Conservation (phyloP, 1,140 invertebrate genomes). For the Euschistus heros region DNA sequence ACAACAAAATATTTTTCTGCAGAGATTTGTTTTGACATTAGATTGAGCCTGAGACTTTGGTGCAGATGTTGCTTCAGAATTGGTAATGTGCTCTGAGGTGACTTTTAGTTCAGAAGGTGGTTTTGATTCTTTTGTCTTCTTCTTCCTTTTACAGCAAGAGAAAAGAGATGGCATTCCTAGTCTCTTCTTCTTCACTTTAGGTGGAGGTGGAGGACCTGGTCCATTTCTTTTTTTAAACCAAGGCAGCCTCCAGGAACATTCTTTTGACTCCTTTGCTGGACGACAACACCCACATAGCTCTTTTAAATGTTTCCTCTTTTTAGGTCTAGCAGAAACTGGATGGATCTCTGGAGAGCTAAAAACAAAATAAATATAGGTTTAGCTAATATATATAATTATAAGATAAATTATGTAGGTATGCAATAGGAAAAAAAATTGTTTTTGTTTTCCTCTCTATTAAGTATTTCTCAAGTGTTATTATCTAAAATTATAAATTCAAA, state of each 20-base stretch:
- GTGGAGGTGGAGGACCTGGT: not conserved
- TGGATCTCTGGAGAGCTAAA: constrained; percentile 17
- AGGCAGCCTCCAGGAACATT: not conserved
- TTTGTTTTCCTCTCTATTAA: not conserved
- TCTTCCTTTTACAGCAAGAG: not conserved
- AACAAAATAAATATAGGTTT: not conserved
- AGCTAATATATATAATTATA: not conserved
- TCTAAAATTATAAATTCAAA: no score
- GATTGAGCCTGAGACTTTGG: no score
- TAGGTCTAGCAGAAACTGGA: constrained; percentile 10
- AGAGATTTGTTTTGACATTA: not conserved
- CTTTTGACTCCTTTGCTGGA: not conserved
- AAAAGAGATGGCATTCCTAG: not conserved
- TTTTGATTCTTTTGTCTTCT: not conserved
- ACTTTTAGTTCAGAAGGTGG: not conserved
- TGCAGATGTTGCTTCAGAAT: no score
- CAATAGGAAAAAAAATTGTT: not conserved
- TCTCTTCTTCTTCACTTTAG: constrained; percentile 12
- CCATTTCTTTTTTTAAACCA: not conserved
- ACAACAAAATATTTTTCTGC: constrained; percentile 8
- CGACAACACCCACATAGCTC: not conserved
- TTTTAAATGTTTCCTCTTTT: not conserved
- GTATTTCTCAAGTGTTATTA: no score
- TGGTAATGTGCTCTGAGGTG: no score
- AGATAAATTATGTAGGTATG: no score